Conservation (phyloP, 2,888 invertebrate species). For the Slavum lentiscoides region DNA sequence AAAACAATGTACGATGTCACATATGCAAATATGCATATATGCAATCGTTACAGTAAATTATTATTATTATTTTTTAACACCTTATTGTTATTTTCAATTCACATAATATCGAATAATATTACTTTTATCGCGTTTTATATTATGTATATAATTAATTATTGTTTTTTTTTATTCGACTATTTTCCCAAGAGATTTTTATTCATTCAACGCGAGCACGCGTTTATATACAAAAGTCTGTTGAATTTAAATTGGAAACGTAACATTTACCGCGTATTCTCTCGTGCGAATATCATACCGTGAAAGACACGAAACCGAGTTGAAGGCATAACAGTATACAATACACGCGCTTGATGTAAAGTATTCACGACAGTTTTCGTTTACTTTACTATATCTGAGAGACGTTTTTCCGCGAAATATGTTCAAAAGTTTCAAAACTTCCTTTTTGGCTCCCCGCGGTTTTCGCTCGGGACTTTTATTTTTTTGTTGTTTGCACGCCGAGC, state of each 20-base stretch:
- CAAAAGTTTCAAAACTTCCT: slow-evolving; percentile 38
- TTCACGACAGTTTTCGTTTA: slow-evolving; percentile 13
- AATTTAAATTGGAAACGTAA: background rate
- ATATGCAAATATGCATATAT: no score
- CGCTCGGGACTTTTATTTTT: background rate
- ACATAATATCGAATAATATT: no score
- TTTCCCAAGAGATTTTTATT: no score
- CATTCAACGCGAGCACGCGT: no score
- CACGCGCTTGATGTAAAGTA: background rate
- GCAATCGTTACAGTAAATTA: no score
- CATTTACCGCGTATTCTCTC: slow-evolving; percentile 5
- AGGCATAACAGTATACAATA: background rate
- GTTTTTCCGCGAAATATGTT: slow-evolving; percentile 39
- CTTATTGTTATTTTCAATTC: no score
- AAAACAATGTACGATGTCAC: no score
- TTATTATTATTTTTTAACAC: no score
- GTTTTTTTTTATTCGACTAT: no score
- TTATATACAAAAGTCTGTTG: background rate
- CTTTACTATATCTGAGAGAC: background rate
- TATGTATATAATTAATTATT: no score
- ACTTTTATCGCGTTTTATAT: no score
- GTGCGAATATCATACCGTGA: slow-evolving; percentile 6
- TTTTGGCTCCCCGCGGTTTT: slow-evolving; percentile 12
- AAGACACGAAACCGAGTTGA: background rate
- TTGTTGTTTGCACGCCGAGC: slow-evolving; percentile 7